A percentile compares a stretch with the other conserved stretches of the same genome.
Evolutionary conservation across 2,113 vertebrate species (phyloP).

Genomic region (Leptocoma aspasia): DNA sequence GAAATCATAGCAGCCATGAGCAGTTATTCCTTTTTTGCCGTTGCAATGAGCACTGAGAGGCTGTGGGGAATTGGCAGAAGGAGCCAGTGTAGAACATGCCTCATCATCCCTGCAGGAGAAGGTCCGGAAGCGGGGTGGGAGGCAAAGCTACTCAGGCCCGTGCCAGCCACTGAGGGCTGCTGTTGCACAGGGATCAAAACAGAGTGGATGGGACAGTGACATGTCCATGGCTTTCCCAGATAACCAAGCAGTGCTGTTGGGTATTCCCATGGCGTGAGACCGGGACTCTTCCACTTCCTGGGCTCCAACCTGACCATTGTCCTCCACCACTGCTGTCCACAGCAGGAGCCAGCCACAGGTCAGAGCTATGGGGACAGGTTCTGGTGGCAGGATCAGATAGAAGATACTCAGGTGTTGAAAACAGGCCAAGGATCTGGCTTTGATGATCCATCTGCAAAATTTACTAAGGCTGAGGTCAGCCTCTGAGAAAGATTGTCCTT

Average conservation of each 20-base stretch:
- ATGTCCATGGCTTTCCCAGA: neutral
- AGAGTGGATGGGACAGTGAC: neutral
- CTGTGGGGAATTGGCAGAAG: neutral
- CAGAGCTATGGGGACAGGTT: neutral
- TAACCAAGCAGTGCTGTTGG: neutral
- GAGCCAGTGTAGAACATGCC: neutral
- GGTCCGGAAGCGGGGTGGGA: neutral
- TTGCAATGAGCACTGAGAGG: neutral
- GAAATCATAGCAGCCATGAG: neutral
- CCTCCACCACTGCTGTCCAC: fast-evolving
- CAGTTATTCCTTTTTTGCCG: neutral
- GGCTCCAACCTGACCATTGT: neutral
- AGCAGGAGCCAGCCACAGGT: neutral
- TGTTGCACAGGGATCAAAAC: neutral
- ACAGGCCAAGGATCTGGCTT: neutral
- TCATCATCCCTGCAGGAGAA: neutral
- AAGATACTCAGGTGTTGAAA: fast-evolving
- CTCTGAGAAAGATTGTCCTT: neutral
- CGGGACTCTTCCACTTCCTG: fast-evolving
- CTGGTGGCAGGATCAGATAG: neutral
- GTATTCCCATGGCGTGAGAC: fast-evolving
- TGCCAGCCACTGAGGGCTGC: neutral
- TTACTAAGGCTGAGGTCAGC: neutral
- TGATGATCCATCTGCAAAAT: neutral
- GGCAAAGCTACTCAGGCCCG: neutral